Conservation (phyloP, 2,113 vertebrate genomes). For the Tor tambroides region DNA sequence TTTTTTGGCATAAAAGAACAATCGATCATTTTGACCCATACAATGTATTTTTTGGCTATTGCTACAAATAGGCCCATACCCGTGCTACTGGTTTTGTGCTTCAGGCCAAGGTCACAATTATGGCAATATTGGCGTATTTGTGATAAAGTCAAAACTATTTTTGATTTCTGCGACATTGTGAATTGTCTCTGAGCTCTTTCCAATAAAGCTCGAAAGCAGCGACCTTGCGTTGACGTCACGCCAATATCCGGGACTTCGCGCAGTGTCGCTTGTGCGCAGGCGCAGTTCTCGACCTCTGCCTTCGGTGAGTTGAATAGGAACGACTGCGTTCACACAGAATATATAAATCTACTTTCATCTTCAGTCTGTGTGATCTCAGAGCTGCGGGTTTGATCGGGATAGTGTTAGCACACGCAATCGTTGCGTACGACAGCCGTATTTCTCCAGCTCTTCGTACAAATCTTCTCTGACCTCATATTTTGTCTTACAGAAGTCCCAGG, state of each 20-base stretch:
- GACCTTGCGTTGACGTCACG: conserved; percentile 75
- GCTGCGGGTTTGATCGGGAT: neutral
- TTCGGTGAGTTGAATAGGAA: conserved; percentile 78
- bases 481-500: conserved; percentile 75
- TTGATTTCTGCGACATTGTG: neutral
- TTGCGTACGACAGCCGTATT: conserved; percentile 54
- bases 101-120: neutral
- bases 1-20: too few relatives aligned
- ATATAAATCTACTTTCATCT: conserved; percentile 74
- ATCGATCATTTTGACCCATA: too few relatives aligned
- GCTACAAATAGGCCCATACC: too few relatives aligned
- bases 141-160: neutral
- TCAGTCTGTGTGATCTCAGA: conserved; percentile 1
- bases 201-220: conserved; percentile 83
- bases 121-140: too few relatives aligned
- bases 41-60: too few relatives aligned
- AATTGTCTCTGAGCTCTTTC: conserved; percentile 42
- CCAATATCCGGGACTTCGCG: conserved; percentile 77
- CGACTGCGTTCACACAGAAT: conserved; percentile 43
- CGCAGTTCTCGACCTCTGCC: conserved; percentile 83
- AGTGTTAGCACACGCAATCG: neutral
- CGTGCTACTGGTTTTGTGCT: neutral
- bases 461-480: conserved; percentile 79
- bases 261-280: conserved; percentile 71
- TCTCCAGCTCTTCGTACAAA: conserved; percentile 50